A percentile compares a stretch with the other conserved stretches of the same genome.
Evolutionary conservation across 30 jellyfish, hydroid and myxozoan genomes (phyloP).

Genomic region (Morbakka virulenta): DNA sequence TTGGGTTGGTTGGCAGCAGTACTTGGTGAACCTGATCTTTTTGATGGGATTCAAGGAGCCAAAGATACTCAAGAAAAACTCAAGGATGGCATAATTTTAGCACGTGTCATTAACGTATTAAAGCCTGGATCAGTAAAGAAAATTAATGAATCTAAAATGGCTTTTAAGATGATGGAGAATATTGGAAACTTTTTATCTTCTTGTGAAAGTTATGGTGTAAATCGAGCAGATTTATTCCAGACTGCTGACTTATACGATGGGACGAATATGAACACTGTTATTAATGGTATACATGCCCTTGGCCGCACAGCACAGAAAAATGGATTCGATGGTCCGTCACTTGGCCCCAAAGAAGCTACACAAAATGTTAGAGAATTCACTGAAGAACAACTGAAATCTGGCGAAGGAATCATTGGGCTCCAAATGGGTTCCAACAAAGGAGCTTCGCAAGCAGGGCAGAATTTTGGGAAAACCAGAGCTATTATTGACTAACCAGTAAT

Average conservation of each 20-base stretch:
- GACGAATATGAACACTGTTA: constrained; percentile 83
- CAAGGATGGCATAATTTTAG: constrained; percentile 78
- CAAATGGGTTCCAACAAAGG: constrained; percentile 95
- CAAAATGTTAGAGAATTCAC: constrained; percentile 69
- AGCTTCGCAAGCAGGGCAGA: constrained; percentile 85
- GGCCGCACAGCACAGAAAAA: constrained; percentile 84
- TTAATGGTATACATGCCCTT: constrained; percentile 72
- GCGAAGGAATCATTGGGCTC: constrained; percentile 78
- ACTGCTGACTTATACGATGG: constrained; percentile 95
- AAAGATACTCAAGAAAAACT: constrained; percentile 50
- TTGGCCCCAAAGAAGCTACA: constrained; percentile 92
- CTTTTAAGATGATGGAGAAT: constrained; percentile 94
- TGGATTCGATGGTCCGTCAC: constrained; percentile 76
- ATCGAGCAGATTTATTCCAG: constrained; percentile 73
- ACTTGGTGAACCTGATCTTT: constrained; percentile 57
- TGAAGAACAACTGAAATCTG: constrained; percentile 84
- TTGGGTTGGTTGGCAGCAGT: constrained; percentile 95
- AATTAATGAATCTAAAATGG: constrained; percentile 81
- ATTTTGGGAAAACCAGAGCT: constrained; percentile 79
- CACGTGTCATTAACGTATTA: constrained; percentile 59
- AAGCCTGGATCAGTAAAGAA: constrained; percentile 77
- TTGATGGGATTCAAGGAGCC: constrained; percentile 59
- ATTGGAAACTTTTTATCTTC: constrained; percentile 80
- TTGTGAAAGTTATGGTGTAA: constrained; percentile 62
- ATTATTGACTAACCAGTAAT: no score